Percentiles rank a stretch among this genome's conserved stretches.
Conservation (phyloP, 2,797 vertebrate species). For the Podarcis lilfordi region DNA sequence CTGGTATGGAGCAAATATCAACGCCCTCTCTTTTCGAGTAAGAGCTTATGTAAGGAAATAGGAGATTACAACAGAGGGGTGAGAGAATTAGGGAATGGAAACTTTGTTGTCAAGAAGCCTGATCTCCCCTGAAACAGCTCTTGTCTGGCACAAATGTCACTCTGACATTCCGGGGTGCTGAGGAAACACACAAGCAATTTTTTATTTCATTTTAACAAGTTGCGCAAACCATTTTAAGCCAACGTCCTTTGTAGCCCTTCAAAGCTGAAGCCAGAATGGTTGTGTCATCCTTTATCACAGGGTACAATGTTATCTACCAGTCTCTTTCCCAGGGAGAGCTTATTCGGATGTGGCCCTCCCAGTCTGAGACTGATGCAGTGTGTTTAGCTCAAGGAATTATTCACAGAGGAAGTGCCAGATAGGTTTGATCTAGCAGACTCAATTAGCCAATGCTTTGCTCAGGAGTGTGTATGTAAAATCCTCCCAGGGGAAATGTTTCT, state of each 20-base stretch:
- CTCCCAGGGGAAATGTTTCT: slow-evolving; percentile 4
- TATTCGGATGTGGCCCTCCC: neutral
- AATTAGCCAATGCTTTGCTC: slow-evolving; percentile 4
- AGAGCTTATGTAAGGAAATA: neutral
- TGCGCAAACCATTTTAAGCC: neutral
- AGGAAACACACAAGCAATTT: neutral
- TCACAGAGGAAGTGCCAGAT: slow-evolving; percentile 28
- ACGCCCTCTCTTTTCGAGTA: neutral
- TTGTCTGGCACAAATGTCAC: neutral
- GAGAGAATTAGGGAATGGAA: neutral
- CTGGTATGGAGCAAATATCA: neutral
- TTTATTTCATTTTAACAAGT: neutral
- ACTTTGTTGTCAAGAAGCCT: neutral
- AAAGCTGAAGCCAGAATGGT: neutral
- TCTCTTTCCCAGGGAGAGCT: neutral
- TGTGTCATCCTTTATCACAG: neutral
- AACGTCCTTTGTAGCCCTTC: neutral
- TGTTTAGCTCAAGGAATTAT: slow-evolving; percentile 32
- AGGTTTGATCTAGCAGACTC: slow-evolving; percentile 20
- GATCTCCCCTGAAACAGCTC: neutral
- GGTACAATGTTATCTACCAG: neutral
- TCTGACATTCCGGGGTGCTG: neutral
- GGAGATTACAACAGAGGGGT: neutral
- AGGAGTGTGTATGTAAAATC: slow-evolving; percentile 5
- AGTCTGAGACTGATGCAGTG: slow-evolving; percentile 3